A percentile compares a stretch with the other conserved stretches of the same genome.
Conservation (phyloP, 2,113 vertebrate species). For the Narcine bancroftii region DNA sequence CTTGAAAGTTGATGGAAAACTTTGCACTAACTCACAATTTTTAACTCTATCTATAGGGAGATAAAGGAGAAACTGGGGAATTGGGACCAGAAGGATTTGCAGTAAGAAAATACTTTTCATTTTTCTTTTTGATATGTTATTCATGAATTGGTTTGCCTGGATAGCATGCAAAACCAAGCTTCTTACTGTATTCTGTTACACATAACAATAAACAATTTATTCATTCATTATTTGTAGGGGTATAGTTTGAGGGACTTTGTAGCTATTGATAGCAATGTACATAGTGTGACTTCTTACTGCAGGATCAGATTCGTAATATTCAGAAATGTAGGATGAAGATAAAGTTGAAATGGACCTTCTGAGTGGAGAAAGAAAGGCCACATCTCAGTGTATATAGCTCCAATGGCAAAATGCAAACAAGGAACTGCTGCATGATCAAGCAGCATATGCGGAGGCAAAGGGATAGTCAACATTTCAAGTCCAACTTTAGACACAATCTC, state of each 20-base stretch:
- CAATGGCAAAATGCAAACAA: too few relatives aligned
- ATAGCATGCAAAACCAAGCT: too few relatives aligned
- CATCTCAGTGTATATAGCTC: background rate
- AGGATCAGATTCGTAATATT: background rate
- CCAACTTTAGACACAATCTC: too few relatives aligned
- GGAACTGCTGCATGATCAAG: too few relatives aligned
- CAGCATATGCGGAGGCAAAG: too few relatives aligned
- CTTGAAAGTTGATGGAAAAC: background rate
- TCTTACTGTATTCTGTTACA: too few relatives aligned
- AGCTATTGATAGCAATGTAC: background rate
- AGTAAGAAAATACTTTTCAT: conserved; percentile 46
- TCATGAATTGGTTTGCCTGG: too few relatives aligned
- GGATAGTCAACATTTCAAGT: too few relatives aligned
- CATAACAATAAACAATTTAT: too few relatives aligned
- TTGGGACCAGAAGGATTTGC: conserved; percentile 53
- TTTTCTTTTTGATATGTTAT: background rate
- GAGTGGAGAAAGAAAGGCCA: background rate
- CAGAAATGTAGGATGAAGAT: background rate
- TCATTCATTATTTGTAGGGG: background rate
- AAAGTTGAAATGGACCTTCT: background rate
- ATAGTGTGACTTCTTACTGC: too few relatives aligned
- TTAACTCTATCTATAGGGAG: conserved; percentile 50
- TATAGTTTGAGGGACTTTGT: background rate
- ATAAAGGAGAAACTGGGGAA: conserved; percentile 54
- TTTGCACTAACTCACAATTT: conserved; percentile 1